Conservation (phyloP, 1,140 invertebrate species). For the Lineus longissimus region DNA sequence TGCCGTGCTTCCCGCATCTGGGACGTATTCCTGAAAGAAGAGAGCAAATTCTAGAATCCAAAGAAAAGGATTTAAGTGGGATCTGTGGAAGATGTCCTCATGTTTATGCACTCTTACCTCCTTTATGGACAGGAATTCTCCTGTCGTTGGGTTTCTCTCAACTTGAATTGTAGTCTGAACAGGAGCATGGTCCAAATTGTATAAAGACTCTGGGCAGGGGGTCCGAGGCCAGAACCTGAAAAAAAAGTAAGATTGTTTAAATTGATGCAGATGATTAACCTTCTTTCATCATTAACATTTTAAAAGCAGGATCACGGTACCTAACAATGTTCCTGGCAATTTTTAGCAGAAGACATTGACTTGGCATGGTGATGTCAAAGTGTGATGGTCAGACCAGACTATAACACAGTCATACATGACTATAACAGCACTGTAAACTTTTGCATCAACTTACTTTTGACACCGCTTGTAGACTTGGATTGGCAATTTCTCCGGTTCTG, state of each 20-base stretch:
- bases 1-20: slow-evolving; percentile 63
- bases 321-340: too few relatives aligned
- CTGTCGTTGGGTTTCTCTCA: slow-evolving; percentile 68
- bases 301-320: too few relatives aligned
- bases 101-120: slow-evolving; percentile 56
- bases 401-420: too few relatives aligned
- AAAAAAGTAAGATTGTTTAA: slow-evolving; percentile 3
- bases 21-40: slow-evolving; percentile 54
- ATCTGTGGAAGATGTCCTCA: too few relatives aligned
- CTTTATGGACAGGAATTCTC: slow-evolving; percentile 65
- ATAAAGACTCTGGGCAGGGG: slow-evolving; percentile 56
- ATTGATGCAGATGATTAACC: too few relatives aligned
- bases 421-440: too few relatives aligned
- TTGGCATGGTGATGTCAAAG: too few relatives aligned
- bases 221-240: slow-evolving; percentile 61
- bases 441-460: slow-evolving; percentile 42
- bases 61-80: too few relatives aligned
- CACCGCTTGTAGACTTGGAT: slow-evolving; percentile 62
- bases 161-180: slow-evolving; percentile 56
- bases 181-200: slow-evolving; percentile 42
- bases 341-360: too few relatives aligned
- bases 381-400: too few relatives aligned
- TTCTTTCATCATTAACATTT: too few relatives aligned
- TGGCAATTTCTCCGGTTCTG: slow-evolving; percentile 61
- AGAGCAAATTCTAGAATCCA: slow-evolving; percentile 8